Base-by-base conservation (phyloP, 2,797 vertebrate genomes). In the Lagocephalus sceleratus region DNA sequence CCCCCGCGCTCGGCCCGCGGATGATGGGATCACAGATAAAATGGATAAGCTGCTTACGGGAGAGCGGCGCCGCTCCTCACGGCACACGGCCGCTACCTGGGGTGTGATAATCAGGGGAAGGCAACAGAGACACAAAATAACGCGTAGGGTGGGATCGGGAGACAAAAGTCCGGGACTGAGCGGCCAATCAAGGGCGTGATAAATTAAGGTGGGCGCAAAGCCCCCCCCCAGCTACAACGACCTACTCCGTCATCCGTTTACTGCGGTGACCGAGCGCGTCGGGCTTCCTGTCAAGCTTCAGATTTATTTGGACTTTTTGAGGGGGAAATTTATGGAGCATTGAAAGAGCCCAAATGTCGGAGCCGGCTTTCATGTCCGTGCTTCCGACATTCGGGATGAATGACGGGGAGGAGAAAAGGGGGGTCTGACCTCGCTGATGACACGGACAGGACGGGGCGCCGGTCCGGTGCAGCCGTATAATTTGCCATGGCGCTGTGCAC, bases 11-110 rank as follows among this genome's bases (percentile, higher is more conserved):
- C 47, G 62, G 72, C 63, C 71, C 42, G 38, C 52, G 74, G 72
- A 69, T 58, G 71, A 59, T 20, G 16, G 65, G 63, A 69, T 47
- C 51, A 43, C 25, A 49, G 68, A 75, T 54, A 44, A 54, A 66
- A 71, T 43, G 61, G 64, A 76, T 66, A 57, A 60, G 43, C 54
- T 3, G 56, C 54, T 76, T 52, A 35, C 39, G 43, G 52, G 45
- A 66, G 16, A 15, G 60, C 61, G 35, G 19, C 51, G 46, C 22
- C 52, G 20, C 20, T 19, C 46, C 47, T 19, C 17, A 16, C 16
- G 11, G 23, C 25, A 29, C 3, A 7, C 44, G 48, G 41, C 42
- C 42, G 35, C 47, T 56, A 20, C 40, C 44, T 8, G 53, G 35
- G 47, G 17, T 46, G 47, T 56, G 42, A 56, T 56, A 55, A 74